These are phyloP conservation scores for Theretra japonica DNA, from an alignment of 2,888 invertebrate species.

Conservation along the genomic window DNA sequence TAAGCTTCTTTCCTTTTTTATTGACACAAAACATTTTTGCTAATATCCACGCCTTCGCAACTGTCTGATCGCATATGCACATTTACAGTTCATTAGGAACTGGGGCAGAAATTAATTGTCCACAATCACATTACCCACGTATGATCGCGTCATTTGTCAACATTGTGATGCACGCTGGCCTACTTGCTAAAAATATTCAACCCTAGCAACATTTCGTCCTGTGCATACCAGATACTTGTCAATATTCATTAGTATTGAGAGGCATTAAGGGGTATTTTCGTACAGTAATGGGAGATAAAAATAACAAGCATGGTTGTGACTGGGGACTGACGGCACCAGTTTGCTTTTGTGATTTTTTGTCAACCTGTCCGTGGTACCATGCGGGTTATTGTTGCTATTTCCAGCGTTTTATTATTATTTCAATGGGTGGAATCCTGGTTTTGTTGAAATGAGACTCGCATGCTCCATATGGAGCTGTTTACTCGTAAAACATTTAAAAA, in stretches of 20 bases:
- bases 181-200: conserved; percentile 60
- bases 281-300: conserved; percentile 29
- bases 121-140: conserved; percentile 57
- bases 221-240: neutral
- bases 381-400: conserved; percentile 19
- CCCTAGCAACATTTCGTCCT: conserved; percentile 33
- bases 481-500: neutral
- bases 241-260: neutral
- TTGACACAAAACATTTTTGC: neutral
- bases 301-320: conserved; percentile 40
- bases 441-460: neutral
- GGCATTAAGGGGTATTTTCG: conserved; percentile 39
- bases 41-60: neutral
- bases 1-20: too few species aligned
- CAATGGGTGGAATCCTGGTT: neutral
- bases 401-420: conserved; percentile 4
- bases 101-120: conserved; percentile 57
- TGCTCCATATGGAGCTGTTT: neutral
- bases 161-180: conserved; percentile 59
- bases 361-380: conserved; percentile 37
- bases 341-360: conserved; percentile 43
- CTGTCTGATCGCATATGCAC: neutral
- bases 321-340: conserved; percentile 45
- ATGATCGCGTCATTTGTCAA: conserved; percentile 56
- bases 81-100: conserved; percentile 43